phyloP scores from a whole-genome alignment of 2,113 vertebrate genomes.

The Pomatostomus ruficeps region DNA sequence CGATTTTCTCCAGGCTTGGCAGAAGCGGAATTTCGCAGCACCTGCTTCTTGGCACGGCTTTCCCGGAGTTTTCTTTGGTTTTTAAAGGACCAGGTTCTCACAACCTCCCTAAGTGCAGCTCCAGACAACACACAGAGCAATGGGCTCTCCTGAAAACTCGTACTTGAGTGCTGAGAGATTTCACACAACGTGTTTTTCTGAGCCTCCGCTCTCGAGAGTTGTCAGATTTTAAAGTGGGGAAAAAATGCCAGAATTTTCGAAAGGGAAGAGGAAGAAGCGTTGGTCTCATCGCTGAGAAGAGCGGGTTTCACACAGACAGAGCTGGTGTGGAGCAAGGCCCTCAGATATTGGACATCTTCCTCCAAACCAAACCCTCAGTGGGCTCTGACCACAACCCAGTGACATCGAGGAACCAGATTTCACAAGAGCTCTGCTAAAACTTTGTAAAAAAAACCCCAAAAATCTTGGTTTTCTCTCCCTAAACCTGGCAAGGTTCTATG shows the following conservation, averaged over 20 bases:
- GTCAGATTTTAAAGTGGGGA: not conserved
- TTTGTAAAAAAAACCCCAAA: rapidly evolving
- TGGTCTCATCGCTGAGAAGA: not conserved
- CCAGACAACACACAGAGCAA: not conserved
- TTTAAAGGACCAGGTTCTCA: not conserved
- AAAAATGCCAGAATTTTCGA: not conserved
- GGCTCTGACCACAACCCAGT: not conserved
- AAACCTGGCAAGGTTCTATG: not conserved
- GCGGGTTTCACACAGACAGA: not conserved
- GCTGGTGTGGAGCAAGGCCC: not conserved
- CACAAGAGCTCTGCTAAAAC: not conserved
- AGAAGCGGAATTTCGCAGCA: not conserved
- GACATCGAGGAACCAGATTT: not conserved
- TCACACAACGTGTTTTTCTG: not conserved
- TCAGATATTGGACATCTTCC: not conserved
- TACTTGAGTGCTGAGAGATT: not conserved
- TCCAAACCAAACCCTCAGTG: not conserved
- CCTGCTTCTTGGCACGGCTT: not conserved
- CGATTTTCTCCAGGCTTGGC: not conserved
- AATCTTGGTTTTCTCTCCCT: not conserved
- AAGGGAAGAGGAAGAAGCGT: not conserved
- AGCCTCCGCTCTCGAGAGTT: not conserved
- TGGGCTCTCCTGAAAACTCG: not conserved
- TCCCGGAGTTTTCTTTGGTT: not conserved
- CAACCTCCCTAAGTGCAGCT: not conserved